Evolutionary conservation across 2,888 invertebrate genomes (phyloP), one percentile per base, ranked within the genome.

Genomic region (Axea sp.): DNA sequence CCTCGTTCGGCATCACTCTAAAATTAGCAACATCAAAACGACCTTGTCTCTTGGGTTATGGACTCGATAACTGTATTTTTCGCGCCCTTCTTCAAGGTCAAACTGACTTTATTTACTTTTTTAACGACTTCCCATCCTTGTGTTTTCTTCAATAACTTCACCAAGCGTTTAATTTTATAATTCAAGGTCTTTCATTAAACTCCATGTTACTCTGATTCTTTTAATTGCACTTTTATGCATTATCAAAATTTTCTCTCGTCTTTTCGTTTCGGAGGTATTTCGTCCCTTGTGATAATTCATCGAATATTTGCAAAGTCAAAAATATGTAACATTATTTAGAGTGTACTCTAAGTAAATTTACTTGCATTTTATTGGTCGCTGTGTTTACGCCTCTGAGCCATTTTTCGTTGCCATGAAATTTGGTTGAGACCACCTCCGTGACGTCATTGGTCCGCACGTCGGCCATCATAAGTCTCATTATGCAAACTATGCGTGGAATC

Each of bases 391-490:
- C 68, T 33, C 24, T 31, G 55, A 24, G 59, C 68, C 62, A 37
- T 64, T 67, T 69, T 59, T 43, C 35, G 43, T 5, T 39, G 43
- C 30, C 49, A 6, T 47, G 31, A 39, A 53, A 33, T 67, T 76
- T 11, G 47, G 43, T 45, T 28, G 69, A 78, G 67, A 28, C 84
- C 83, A 78, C 85, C 84, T 78, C 75, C 62, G 51, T 14, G 37
- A 65, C 72, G 78, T 77, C 71, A 87, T 87, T 87, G 87, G 87
- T 71, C 71, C 76, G 11, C 33, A n/a, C 5, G 79, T 73, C 86
- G 81, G 86, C 86, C 87, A 87, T 87, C 83, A 82, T 82, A 79
- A 68, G 12, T 39, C 79, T 84, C 81, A 83, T 85, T 85, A 81
- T 73, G 82, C 80, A 82, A 80, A 81, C 79, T 81, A 81, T 82